Percentiles rank a stretch among this genome's conserved stretches.
Conservation (phyloP, 1,140 invertebrate species). For the Ips nitidus region DNA sequence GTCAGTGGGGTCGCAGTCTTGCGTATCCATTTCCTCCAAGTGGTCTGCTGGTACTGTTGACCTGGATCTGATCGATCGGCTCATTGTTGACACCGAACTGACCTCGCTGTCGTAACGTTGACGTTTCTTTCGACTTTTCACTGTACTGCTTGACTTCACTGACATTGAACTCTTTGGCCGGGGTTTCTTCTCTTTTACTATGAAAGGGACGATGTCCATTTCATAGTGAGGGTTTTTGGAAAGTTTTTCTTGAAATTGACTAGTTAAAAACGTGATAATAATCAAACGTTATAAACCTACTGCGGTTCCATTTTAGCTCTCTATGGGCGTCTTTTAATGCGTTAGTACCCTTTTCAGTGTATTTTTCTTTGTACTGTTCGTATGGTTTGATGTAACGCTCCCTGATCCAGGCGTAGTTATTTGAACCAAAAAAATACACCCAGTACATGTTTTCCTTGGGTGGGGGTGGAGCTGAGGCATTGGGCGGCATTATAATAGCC, state of each 20-base stretch:
- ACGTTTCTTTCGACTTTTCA: neutral
- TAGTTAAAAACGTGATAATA: no score
- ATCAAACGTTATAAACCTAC: neutral
- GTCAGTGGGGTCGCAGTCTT: neutral
- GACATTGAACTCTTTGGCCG: neutral
- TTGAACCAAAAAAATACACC: slow-evolving; percentile 91
- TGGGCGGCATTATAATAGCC: slow-evolving; percentile 74
- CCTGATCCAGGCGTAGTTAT: slow-evolving; percentile 93
- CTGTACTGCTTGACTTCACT: neutral
- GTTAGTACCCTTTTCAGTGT: slow-evolving; percentile 77
- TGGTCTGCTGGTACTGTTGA: neutral
- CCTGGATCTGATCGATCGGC: neutral
- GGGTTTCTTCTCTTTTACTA: neutral
- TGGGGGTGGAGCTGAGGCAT: slow-evolving; percentile 57
- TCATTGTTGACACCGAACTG: neutral
- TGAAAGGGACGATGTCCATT: neutral
- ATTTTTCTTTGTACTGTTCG: slow-evolving; percentile 75
- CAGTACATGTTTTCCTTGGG: slow-evolving; percentile 71
- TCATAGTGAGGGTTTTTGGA: neutral
- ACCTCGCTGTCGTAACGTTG: neutral
- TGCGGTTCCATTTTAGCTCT: neutral
- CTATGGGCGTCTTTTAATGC: neutral
- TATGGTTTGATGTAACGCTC: slow-evolving; percentile 83
- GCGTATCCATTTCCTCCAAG: neutral
- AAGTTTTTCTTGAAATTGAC: neutral